Conservation (phyloP, 1,140 invertebrate species). For the Paralvinella palmiformis region DNA sequence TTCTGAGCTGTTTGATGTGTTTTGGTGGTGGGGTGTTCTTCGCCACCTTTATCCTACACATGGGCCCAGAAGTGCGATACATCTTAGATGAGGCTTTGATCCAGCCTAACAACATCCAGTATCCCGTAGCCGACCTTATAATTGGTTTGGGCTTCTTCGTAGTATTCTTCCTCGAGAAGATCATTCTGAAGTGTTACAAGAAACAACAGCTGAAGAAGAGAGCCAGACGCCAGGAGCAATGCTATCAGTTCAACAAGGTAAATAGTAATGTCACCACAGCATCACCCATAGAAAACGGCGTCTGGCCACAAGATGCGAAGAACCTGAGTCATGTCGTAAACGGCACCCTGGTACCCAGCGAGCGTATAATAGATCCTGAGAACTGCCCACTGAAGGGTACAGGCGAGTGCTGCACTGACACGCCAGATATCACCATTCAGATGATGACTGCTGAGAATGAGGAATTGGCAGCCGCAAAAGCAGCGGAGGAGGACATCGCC, state of each 20-base stretch:
- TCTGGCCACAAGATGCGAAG: neutral
- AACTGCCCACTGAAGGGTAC: constrained; percentile 10
- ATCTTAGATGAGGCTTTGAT: constrained; percentile 13
- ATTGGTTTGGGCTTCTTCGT: constrained; percentile 74
- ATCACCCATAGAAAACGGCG: too few species aligned
- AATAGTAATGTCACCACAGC: too few species aligned
- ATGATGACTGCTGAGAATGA: neutral
- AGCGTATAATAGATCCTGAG: neutral
- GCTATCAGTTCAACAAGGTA: neutral
- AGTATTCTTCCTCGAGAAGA: constrained; percentile 77
- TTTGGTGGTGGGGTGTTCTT: constrained; percentile 80
- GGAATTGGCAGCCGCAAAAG: neutral
- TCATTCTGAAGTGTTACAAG: constrained; percentile 51
- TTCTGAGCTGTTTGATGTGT: constrained; percentile 54
- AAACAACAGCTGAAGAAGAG: constrained; percentile 2
- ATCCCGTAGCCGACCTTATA: constrained; percentile 65
- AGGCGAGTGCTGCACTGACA: constrained; percentile 10
- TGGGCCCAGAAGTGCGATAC: constrained; percentile 69
- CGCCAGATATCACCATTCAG: neutral
- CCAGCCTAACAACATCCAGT: constrained; percentile 23
- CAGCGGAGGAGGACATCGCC: neutral
- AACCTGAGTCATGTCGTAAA: neutral
- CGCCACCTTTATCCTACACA: constrained; percentile 73
- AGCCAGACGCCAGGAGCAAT: neutral
- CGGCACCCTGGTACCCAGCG: neutral